These are phyloP conservation scores for Drosophila imparisetae DNA, from an alignment of 2,888 invertebrate genomes.

Conservation along the genomic window DNA sequence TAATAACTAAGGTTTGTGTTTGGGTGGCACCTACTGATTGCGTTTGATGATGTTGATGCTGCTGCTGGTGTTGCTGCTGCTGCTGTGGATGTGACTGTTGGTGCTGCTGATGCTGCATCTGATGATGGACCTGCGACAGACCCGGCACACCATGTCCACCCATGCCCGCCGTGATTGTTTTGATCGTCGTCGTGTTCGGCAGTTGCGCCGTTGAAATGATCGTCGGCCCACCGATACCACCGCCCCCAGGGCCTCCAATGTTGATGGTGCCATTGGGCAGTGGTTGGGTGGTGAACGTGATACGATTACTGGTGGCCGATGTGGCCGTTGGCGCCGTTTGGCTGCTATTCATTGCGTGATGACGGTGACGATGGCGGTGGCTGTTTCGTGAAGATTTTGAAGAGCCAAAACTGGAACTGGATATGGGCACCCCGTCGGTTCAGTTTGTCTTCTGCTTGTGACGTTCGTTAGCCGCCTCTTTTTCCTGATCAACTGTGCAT, in stretches of 20 bases:
- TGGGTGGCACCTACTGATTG: constrained; percentile 85
- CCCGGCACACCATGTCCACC: constrained; percentile 78
- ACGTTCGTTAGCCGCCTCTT: constrained; percentile 51
- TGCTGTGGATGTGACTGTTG: constrained; percentile 51
- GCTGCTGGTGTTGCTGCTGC: constrained; percentile 61
- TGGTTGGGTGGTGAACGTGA: constrained; percentile 88
- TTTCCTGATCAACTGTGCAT: constrained; percentile 62
- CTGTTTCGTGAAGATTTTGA: constrained; percentile 40
- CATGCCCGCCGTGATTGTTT: constrained; percentile 82
- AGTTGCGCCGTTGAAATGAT: constrained; percentile 85
- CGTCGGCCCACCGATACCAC: constrained; percentile 73
- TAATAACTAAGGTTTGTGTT: constrained; percentile 85
- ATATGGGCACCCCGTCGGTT: constrained; percentile 11
- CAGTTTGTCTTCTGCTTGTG: constrained; percentile 35
- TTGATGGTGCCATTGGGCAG: constrained; percentile 90
- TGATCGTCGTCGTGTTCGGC: constrained; percentile 85
- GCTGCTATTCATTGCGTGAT: constrained; percentile 81
- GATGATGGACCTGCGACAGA: constrained; percentile 78
- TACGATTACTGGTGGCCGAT: constrained; percentile 86
- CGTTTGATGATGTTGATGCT: constrained; percentile 69
- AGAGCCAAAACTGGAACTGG: constrained; percentile 70
- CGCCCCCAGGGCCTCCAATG: constrained; percentile 83
- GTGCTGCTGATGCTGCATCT: constrained; percentile 63
- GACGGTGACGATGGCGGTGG: constrained; percentile 21
- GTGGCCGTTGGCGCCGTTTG: constrained; percentile 77